A percentile compares a stretch with the other conserved stretches of the same genome.
These are phyloP conservation scores for Zophobas morio DNA, from an alignment of 1,140 invertebrate genomes.

Conservation along the genomic window DNA sequence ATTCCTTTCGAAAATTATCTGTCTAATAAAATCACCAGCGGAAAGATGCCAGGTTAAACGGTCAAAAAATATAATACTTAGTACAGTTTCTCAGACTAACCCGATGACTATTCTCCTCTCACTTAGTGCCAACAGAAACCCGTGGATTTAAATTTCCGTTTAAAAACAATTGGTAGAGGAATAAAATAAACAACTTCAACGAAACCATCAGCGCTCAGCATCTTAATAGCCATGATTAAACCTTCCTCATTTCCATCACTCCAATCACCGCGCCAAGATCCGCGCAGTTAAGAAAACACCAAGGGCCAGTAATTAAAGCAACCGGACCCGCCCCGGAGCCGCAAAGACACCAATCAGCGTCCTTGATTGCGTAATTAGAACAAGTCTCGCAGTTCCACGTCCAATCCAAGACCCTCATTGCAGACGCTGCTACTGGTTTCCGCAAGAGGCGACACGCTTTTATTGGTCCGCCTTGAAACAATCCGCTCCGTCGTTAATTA, in stretches of 20 bases:
- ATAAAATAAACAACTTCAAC: too few species aligned
- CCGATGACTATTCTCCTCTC: too few species aligned
- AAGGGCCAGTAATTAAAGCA: slow-evolving; percentile 62
- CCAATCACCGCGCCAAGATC: too few species aligned
- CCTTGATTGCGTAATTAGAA: slow-evolving; percentile 63
- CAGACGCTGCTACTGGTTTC: slow-evolving; percentile 50
- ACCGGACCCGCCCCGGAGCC: slow-evolving; percentile 50
- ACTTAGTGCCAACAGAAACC: too few species aligned
- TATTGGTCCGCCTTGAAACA: slow-evolving; percentile 49
- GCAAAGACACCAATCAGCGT: slow-evolving; percentile 56
- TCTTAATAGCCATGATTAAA: background rate
- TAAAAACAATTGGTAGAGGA: too few species aligned
- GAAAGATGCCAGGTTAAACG: too few species aligned
- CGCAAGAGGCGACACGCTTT: slow-evolving; percentile 38
- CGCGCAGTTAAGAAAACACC: slow-evolving; percentile 24
- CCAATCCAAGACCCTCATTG: slow-evolving; percentile 58
- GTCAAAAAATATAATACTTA: too few species aligned
- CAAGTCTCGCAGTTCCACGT: slow-evolving; percentile 57
- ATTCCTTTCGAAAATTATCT: too few species aligned
- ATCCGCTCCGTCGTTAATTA: slow-evolving; percentile 32
- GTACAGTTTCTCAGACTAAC: too few species aligned
- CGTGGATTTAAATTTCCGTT: too few species aligned
- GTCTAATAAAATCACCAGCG: too few species aligned
- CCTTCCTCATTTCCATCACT: background rate
- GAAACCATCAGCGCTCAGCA: too few species aligned